Base-by-base conservation (phyloP, 2,797 vertebrate genomes). In the Zenarchopterus dispar region DNA sequence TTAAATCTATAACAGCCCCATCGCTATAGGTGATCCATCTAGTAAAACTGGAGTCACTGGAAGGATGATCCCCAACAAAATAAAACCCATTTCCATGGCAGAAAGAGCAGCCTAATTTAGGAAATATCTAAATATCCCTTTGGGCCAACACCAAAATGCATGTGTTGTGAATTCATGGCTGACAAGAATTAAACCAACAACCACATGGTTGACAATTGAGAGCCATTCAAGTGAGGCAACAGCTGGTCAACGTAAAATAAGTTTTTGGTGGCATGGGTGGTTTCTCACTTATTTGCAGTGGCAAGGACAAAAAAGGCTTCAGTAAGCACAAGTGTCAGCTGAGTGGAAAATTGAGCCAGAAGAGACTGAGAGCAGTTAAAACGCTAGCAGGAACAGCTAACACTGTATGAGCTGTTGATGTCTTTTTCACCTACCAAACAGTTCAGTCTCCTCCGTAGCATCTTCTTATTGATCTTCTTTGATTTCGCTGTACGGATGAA, bases 381-480 rank as follows among this genome's bases (percentile, higher is more conserved):
- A 55, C 26, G 77, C 48, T 77, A 81, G 67, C 84, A 62, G 56
- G 19, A 68, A 56, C 61, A 82, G 65, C 78, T 10, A 36, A 10
- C 9, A 11, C 6, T 46, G 68, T 48, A 54, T 18, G 58, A 24
- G 56, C 21, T 57, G 63, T 51, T 22, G 60, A 11, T 72, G 81
- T 42, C 51, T 51, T 55, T 22, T 53, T 55, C 81, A 93, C 93
- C 69, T 90, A 94, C 94, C 93, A 90, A 70, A 41, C 81, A 88
- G 71, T 89, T 93, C 18, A 93, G 80, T 66, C 88, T 81, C 77
- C 92, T 93, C 71, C 94, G 91, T 13, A 94, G 82, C 93, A 94
- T 94, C 81, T 84, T 91, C 64, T 55, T 22, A 41, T 63, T 59
- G 61, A 39, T 84, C 71, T 80, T 85, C 77, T 85, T 60, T 67